Evolutionary conservation across 2,888 invertebrate species (phyloP).

Genomic region (Eretmocerus hayati): DNA sequence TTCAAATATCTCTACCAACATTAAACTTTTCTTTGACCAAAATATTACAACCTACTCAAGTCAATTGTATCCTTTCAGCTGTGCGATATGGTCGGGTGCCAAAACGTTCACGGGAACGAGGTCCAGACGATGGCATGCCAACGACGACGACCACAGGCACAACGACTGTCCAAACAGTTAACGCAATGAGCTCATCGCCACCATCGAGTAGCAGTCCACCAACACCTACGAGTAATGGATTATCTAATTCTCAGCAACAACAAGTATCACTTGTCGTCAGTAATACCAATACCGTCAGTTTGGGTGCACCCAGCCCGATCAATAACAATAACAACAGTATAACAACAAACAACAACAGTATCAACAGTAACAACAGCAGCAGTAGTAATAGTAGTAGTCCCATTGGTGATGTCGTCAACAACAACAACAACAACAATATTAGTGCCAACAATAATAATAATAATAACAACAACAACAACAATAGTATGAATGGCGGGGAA

Average conservation of each 20-base stretch:
- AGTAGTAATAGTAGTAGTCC: conserved; percentile 24
- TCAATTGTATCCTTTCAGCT: not conserved
- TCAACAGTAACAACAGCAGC: conserved; percentile 14
- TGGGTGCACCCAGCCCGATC: conserved; percentile 50
- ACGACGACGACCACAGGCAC: conserved; percentile 44
- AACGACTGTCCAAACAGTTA: too few relatives aligned
- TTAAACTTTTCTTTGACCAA: too few relatives aligned
- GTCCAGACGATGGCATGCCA: conserved; percentile 52
- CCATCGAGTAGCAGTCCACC: conserved; percentile 29
- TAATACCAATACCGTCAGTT: too few relatives aligned
- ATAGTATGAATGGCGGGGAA: conserved; percentile 26
- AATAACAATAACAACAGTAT: conserved; percentile 41
- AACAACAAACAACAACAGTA: conserved; percentile 49
- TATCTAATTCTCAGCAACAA: conserved; percentile 33
- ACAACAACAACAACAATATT: conserved; percentile 10
- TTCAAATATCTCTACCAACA: too few relatives aligned
- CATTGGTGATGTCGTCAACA: too few relatives aligned
- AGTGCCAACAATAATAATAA: conserved; percentile 22
- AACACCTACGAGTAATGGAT: conserved; percentile 39
- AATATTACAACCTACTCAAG: too few relatives aligned
- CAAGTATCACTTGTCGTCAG: too few relatives aligned
- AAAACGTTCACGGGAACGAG: conserved; percentile 80
- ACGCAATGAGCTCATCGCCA: conserved; percentile 31
- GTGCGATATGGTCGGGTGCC: conserved; percentile 92
- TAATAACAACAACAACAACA: conserved; percentile 29